These are phyloP conservation scores for Biston stratarius DNA, from an alignment of 2,888 invertebrate genomes.

Conservation along the genomic window DNA sequence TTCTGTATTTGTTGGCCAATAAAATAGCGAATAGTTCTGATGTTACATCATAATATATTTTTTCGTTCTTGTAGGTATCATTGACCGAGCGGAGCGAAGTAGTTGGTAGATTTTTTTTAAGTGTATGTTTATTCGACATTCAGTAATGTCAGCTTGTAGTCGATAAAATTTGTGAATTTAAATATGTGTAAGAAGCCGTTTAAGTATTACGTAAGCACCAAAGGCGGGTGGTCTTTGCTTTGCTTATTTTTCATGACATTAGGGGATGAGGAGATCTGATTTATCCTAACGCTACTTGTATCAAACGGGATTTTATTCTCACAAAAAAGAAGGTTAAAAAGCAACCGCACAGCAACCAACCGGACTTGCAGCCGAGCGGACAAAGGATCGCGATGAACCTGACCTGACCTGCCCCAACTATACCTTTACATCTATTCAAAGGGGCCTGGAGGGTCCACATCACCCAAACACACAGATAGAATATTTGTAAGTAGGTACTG, in stretches of 20 bases:
- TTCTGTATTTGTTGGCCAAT: conserved; percentile 28
- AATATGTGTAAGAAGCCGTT: no score
- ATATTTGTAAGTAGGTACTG: no score
- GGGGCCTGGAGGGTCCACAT: conserved; percentile 4
- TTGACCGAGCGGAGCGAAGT: background rate
- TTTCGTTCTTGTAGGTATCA: background rate
- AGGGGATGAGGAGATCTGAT: no score
- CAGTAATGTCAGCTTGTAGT: no score
- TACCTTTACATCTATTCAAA: conserved; percentile 18
- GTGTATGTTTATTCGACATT: no score
- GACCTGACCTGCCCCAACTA: conserved; percentile 34
- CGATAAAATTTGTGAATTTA: no score
- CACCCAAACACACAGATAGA: background rate
- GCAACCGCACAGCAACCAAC: conserved; percentile 18
- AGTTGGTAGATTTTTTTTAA: no score
- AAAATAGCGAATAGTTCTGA: conserved; percentile 21
- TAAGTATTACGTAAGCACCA: no score
- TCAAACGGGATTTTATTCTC: no score
- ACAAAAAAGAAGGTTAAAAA: background rate
- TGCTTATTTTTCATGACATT: no score
- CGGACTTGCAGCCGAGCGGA: conserved; percentile 13
- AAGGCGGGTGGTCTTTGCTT: no score
- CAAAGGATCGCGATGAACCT: background rate
- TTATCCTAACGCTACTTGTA: no score
- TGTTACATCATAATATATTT: conserved; percentile 22